Evolutionary conservation across 2,888 invertebrate species (phyloP), one percentile per base, ranked within the genome.

Genomic region (Synergus japonicus): DNA sequence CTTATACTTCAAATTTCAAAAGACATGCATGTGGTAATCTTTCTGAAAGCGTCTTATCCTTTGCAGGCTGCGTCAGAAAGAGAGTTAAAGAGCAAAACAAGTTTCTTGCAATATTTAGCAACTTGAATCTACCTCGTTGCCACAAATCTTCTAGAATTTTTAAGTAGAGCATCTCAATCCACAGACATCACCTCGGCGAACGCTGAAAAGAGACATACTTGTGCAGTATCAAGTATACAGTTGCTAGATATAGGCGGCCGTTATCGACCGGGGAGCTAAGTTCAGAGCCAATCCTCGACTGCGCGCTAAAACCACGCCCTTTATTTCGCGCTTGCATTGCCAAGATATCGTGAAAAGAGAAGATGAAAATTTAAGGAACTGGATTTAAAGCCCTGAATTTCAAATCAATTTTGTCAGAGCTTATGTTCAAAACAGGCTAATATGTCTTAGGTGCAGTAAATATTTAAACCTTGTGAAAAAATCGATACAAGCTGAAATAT

Each of bases 241-340:
- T 84, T 82, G 85, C 85, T 87, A 89, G 88, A 87, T 29, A 89
- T 88, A 90, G 89, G 87, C 88, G 87, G 88, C 89, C 87, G 88
- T 89, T 92, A 92, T 92, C 92, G 92, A 92, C 92, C 92, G 90
- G 89, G 87, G 89, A 88, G 89, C 89, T 90, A 90, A 91, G 89
- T 90, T 90, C 89, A 89, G 89, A 91, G 91, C 92, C 92, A 91
- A 92, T 92, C 92, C 91, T 89, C 89, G 90, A 84, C 89, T 87
- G 89, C 90, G 89, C 88, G 88, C 88, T 89, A 90, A 92, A 92
- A 92, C 92, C 92, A 92, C 92, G 92, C 92, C 92, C 92, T 92
- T 92, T 91, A 92, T 91, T 91, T 92, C 90, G 89, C 90, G 90
- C 89, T 88, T 89, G 88, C 89, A 90, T 90, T 90, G 90, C 88